Base-by-base conservation (phyloP, 2,888 invertebrate genomes). In the Timandra comae region DNA sequence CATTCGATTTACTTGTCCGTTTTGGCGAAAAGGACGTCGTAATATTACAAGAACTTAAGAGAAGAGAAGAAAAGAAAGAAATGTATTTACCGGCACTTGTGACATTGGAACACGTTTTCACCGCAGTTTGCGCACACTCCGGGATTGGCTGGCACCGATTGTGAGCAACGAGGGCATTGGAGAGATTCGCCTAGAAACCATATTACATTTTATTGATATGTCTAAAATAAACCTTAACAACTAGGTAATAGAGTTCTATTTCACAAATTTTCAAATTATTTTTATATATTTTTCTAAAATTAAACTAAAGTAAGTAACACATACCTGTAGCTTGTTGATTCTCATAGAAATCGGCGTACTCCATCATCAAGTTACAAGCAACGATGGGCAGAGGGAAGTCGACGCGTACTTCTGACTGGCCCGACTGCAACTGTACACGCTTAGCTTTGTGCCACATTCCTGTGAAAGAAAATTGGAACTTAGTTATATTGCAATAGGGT, bases 21-120 rank as follows among this genome's bases (percentile, higher is more conserved):
- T n/a, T n/a, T n/a, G n/a, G n/a, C n/a, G n/a, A n/a, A n/a, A n/a
- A n/a, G n/a, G n/a, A n/a, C n/a, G n/a, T n/a, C n/a, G n/a, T n/a
- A n/a, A n/a, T n/a, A n/a, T n/a, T n/a, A n/a, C n/a, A n/a, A n/a
- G 20, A 2, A 5, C 3, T 22, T 7, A 12, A 11, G 13, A 11
- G 23, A 11, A 29, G 23, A 8, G 9, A 27, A 25, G n/a, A 11
- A 21, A 21, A 12, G 1, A 16, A 27, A 19, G 4, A n/a, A 26
- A 4, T 26, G 9, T 21, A 68, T 80, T 56, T 54, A 91, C 91
- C 94, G 91, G 82, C 99, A 99, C 81, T 99, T 99, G 85, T 98
- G 98, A 62, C 99, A 99, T 63, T 99, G 99, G 86, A 96, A 99
- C 0, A 99, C 99, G 72, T 99, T 99, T 73, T 99, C 99, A 0